Percentiles rank a stretch among this genome's conserved stretches.
phyloP scores from a whole-genome alignment of 2,113 vertebrate genomes.

The Otis tarda region DNA sequence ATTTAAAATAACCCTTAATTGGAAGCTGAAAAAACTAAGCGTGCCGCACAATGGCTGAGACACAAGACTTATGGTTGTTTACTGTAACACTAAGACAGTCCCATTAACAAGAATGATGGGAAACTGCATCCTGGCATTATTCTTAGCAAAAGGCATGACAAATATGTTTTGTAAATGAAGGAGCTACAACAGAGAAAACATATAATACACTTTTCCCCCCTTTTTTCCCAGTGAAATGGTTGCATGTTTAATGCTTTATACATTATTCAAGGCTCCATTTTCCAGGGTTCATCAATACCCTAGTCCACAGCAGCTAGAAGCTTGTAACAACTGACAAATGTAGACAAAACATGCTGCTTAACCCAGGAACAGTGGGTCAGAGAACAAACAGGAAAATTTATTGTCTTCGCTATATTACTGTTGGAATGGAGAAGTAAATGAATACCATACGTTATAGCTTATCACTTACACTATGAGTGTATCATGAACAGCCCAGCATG shows the following conservation, averaged over 20 bases:
- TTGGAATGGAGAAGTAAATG: conserved; percentile 69
- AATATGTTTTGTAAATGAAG: conserved; percentile 86
- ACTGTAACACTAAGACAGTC: conserved; percentile 84
- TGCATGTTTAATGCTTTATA: conserved; percentile 76
- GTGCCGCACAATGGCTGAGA: conserved; percentile 71
- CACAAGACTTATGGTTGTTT: conserved; percentile 84
- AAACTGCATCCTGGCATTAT: conserved; percentile 80
- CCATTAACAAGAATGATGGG: conserved; percentile 86
- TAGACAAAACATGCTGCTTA: conserved; percentile 80
- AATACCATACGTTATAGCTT: conserved; percentile 73
- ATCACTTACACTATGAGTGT: conserved; percentile 68
- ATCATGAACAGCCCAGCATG: conserved; percentile 59
- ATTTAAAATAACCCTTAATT: conserved; percentile 79
- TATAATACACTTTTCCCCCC: conserved; percentile 52
- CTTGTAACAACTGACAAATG: conserved; percentile 81
- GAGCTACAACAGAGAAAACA: conserved; percentile 81
- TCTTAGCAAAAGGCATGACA: conserved; percentile 84
- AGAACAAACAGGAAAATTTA: conserved; percentile 81
- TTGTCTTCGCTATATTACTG: conserved; percentile 74
- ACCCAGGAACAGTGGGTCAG: conserved; percentile 77
- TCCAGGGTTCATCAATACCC: conserved; percentile 74
- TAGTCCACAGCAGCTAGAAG: conserved; percentile 71
- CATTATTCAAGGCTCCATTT: conserved; percentile 80
- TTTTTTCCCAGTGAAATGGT: conserved; percentile 61
- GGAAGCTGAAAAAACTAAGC: conserved; percentile 75